phyloP scores from a whole-genome alignment of 2,797 vertebrate species.

The Sciurus carolinensis region DNA sequence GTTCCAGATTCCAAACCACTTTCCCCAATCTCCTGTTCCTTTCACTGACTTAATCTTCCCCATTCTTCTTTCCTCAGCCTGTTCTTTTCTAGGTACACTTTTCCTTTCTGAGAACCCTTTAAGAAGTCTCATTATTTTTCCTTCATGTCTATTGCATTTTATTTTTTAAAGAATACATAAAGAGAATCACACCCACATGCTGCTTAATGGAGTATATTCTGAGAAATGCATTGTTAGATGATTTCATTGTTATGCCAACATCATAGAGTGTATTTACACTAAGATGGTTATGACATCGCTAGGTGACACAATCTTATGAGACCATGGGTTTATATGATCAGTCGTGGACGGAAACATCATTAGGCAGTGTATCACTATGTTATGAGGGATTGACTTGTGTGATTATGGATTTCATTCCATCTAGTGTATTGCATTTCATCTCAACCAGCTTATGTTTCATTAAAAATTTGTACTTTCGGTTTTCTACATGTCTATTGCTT shows the following conservation, averaged over 20 bases:
- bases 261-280: neutral
- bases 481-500: neutral
- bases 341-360: no score
- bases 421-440: neutral
- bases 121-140: neutral
- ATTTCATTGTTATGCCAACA: neutral
- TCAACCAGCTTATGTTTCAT: slow-evolving; percentile 4
- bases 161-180: neutral
- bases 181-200: neutral
- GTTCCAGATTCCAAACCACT: neutral
- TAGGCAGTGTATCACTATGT: neutral
- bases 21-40: neutral
- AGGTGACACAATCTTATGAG: neutral
- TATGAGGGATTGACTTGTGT: neutral
- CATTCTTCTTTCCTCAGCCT: neutral
- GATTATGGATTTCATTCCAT: neutral
- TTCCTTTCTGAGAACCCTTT: neutral
- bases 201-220: neutral
- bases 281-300: neutral
- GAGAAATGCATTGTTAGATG: neutral
- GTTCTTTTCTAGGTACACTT: neutral
- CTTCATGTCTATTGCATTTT: neutral
- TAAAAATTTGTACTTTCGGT: slow-evolving; percentile 4
- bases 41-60: neutral
- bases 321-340: neutral